phyloP scores from a whole-genome alignment of 2,113 vertebrate species.

The Geothlypis trichas region DNA sequence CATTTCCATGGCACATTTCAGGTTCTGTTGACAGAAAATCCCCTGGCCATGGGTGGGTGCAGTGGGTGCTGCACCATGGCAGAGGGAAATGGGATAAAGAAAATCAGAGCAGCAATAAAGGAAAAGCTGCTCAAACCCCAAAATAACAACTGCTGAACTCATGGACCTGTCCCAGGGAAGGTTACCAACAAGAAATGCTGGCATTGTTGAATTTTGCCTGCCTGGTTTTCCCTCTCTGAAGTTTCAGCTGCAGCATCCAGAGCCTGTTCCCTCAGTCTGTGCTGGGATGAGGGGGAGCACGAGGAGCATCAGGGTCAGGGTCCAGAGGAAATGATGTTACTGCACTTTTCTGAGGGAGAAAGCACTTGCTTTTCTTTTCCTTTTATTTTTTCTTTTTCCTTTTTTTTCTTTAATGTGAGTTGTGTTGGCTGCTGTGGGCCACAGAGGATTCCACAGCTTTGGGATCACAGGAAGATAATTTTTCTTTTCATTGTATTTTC shows the following conservation, averaged over 20 bases:
- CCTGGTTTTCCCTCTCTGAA: background rate
- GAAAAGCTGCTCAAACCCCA: background rate
- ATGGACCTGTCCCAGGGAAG: background rate
- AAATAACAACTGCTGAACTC: background rate
- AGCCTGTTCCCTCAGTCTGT: background rate
- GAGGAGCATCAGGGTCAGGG: background rate
- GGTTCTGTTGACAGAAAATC: background rate
- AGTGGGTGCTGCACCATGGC: background rate
- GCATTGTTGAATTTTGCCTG: background rate
- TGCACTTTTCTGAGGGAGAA: background rate
- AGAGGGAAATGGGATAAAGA: background rate
- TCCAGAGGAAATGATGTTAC: background rate
- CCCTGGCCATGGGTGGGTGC: background rate
- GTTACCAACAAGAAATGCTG: background rate
- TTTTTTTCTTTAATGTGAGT: background rate
- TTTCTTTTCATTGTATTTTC: no score
- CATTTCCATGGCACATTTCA: background rate
- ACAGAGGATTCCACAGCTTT: background rate
- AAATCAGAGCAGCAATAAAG: background rate
- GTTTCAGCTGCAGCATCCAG: background rate
- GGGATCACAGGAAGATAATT: no score
- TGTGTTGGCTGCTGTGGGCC: background rate
- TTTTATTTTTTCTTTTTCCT: no score
- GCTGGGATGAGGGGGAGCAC: background rate
- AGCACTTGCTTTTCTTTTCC: background rate